These are phyloP conservation scores for Fregetta grallaria DNA, from an alignment of 2,113 vertebrate species.

Conservation along the genomic window DNA sequence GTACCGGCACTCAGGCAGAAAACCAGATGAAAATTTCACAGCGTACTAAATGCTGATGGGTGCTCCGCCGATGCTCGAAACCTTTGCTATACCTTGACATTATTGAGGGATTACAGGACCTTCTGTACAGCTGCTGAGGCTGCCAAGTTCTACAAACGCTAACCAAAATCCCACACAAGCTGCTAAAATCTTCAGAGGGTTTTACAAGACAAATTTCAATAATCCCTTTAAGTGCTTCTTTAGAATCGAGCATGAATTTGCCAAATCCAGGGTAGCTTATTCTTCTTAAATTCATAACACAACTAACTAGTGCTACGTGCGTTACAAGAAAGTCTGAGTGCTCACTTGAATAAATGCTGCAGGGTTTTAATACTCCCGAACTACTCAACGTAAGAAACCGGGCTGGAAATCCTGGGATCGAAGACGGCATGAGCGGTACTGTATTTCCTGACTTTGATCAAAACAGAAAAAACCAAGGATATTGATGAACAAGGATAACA, in stretches of 20 bases:
- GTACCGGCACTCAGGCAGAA: not conserved
- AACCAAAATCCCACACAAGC: slow-evolving; percentile 64
- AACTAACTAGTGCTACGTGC: not conserved
- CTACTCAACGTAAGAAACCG: not conserved
- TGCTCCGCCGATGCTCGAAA: accelerated
- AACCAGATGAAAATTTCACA: not conserved
- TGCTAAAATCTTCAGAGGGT: slow-evolving; percentile 55
- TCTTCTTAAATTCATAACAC: slow-evolving; percentile 54
- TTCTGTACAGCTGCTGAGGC: not conserved
- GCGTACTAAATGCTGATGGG: not conserved
- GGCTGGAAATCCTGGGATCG: not conserved
- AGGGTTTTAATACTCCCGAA: not conserved
- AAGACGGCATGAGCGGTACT: not conserved
- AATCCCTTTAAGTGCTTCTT: slow-evolving; percentile 67
- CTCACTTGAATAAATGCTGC: not conserved
- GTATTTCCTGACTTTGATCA: not conserved
- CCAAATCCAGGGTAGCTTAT: slow-evolving; percentile 61
- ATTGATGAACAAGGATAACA: not conserved
- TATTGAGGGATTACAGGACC: slow-evolving; percentile 26
- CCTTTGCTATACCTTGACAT: slow-evolving; percentile 10
- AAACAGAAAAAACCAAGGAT: not conserved
- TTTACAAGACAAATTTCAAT: slow-evolving; percentile 69
- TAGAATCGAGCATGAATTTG: slow-evolving; percentile 18
- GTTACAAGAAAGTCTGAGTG: not conserved
- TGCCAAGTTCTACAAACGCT: slow-evolving; percentile 1